These are phyloP conservation scores for Strix uralensis DNA, from an alignment of 2,113 vertebrate species.

Conservation along the genomic window DNA sequence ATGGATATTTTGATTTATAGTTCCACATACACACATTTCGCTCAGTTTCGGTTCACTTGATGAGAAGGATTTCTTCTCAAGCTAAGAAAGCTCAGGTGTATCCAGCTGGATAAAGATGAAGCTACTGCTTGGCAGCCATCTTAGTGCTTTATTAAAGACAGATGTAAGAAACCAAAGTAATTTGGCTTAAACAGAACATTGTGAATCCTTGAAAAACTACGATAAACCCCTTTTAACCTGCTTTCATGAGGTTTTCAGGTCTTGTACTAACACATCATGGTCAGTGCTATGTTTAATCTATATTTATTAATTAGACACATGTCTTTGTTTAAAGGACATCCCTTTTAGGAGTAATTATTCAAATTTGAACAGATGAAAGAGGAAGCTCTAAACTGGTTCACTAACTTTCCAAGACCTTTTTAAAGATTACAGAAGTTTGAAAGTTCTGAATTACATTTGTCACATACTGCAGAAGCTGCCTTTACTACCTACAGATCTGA, in stretches of 20 bases:
- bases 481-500: neutral
- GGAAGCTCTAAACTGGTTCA: conserved; percentile 12
- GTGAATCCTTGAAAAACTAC: neutral
- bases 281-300: neutral
- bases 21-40: neutral
- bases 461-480: neutral
- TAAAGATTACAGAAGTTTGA: neutral
- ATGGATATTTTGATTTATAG: neutral
- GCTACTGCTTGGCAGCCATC: conserved; percentile 23
- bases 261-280: neutral
- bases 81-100: conserved; percentile 27
- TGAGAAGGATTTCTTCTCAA: neutral
- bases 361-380: neutral
- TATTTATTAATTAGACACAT: neutral
- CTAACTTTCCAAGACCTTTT: conserved; percentile 14
- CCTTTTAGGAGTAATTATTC: neutral
- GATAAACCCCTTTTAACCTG: neutral
- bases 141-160: neutral
- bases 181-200: neutral
- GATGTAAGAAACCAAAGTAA: neutral
- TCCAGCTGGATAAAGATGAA: conserved; percentile 27
- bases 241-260: neutral
- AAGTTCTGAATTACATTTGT: neutral
- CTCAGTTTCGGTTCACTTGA: neutral
- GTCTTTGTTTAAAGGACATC: neutral